Percentiles rank a stretch among this genome's conserved stretches.
These are phyloP conservation scores for Forbesichthys agassizii DNA, from an alignment of 2,113 vertebrate genomes.

Conservation along the genomic window DNA sequence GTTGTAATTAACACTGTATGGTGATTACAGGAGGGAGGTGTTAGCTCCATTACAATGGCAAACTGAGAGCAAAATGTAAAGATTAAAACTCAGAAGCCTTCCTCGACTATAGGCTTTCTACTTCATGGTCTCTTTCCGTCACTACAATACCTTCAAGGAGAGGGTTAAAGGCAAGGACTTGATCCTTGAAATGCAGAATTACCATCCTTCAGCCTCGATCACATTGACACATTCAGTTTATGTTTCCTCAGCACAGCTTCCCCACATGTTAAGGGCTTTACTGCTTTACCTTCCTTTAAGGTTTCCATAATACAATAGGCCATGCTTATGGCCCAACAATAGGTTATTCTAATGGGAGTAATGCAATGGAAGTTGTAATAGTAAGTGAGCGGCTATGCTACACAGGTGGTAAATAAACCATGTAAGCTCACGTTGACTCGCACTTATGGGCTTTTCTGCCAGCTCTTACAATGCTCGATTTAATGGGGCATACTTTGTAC, in stretches of 20 bases:
- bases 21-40: conserved; percentile 7
- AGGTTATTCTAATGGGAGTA: conserved; percentile 34
- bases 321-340: conserved; percentile 19
- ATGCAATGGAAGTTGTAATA: conserved; percentile 44
- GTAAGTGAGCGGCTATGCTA: conserved; percentile 37
- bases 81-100: neutral
- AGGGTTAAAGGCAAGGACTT: neutral
- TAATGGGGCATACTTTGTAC: conserved; percentile 11
- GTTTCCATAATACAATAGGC: conserved; percentile 28
- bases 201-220: conserved; percentile 10
- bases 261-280: conserved; percentile 16
- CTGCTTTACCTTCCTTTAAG: conserved; percentile 20
- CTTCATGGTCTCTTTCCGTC: conserved; percentile 2
- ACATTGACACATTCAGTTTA: conserved; percentile 2
- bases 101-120: neutral
- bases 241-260: conserved; percentile 20
- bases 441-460: conserved; percentile 39
- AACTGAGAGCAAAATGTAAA: conserved; percentile 6
- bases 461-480: conserved; percentile 23
- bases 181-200: neutral
- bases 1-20: conserved; percentile 20
- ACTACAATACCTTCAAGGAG: conserved; percentile 2
- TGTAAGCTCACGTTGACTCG: conserved; percentile 23
- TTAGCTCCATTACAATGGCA: conserved; percentile 6
- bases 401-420: conserved; percentile 51